These are phyloP conservation scores for Vimba vimba DNA, from an alignment of 2,113 vertebrate species.

Conservation along the genomic window DNA sequence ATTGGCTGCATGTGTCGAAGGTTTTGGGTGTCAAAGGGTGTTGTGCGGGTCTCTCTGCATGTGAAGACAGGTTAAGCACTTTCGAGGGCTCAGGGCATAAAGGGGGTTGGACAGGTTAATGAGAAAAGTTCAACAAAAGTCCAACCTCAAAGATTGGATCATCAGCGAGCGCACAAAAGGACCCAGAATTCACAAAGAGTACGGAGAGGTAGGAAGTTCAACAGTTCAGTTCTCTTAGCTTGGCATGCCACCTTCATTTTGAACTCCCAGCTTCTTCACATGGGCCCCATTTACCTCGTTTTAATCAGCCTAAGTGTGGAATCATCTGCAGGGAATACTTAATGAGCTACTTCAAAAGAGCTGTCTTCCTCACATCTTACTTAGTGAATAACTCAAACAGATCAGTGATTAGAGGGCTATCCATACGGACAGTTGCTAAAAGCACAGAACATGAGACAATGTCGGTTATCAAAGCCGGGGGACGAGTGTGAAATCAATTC, in stretches of 20 bases:
- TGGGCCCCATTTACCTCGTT: conserved; percentile 67
- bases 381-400: conserved; percentile 66
- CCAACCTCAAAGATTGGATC: conserved; percentile 74
- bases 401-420: conserved; percentile 59
- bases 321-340: conserved; percentile 68
- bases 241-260: conserved; percentile 75
- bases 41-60: conserved; percentile 38
- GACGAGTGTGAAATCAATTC: conserved; percentile 74
- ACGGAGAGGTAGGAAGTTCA: conserved; percentile 77
- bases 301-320: conserved; percentile 63
- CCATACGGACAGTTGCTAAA: conserved; percentile 58
- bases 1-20: conserved; percentile 18
- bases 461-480: conserved; percentile 63
- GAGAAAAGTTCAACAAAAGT: conserved; percentile 81
- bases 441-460: conserved; percentile 63
- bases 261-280: conserved; percentile 66
- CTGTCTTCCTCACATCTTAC: conserved; percentile 58
- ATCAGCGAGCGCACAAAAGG: conserved; percentile 69
- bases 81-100: conserved; percentile 35
- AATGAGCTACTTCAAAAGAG: conserved; percentile 63
- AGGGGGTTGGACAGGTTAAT: conserved; percentile 67
- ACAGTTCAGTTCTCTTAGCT: conserved; percentile 76
- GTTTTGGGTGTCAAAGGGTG: conserved; percentile 34
- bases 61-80: conserved; percentile 46
- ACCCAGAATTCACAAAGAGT: conserved; percentile 67